Base-by-base conservation (phyloP, 1,140 invertebrate genomes). In the Pachypeltis micranthus region DNA sequence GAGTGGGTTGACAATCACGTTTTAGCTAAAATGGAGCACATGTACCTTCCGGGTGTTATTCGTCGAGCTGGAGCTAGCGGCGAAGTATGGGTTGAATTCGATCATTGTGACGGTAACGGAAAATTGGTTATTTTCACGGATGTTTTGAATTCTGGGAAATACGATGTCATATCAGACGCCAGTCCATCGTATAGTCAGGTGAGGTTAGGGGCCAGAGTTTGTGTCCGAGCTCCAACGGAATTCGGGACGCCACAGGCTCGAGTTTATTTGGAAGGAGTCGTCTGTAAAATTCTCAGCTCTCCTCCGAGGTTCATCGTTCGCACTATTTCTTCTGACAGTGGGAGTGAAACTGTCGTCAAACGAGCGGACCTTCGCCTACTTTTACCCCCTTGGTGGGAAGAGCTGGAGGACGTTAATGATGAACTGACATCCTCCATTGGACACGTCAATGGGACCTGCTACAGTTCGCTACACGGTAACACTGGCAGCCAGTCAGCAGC, bases 331-430 rank as follows among this genome's bases (percentile, higher is more conserved):
- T 75, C 76, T 21, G 72, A 25, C 72, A 23, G 75, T 75, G 62
- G 59, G 69, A 70, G 75, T 67, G 75, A 76, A 68, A 74, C 75
- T 63, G 79, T 83, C 66, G 85, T 93, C 57, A 87, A 87, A 69
- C 79, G 94, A 28, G 90, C 93, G 1, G 91, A 94, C 73, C 74
- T 97, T 34, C 80, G 94, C n/a, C 80, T 96, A 1, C 74, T 96
- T 60, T 82, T 88, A 70, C 92, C 93, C 14, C 94, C 94, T 0
- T 98, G 94, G 94, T 90, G 84, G 76, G 93, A 97, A 70, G 94
- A 98, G 74, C 75, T 96, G 47, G 90, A 91, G 70, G 87, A 88
- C 73, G 75, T 80, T 51, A 77, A 66, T 21, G 59, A 61, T 23
- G 44, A 28, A 55, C 16, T 54, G 23, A 39, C 58, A n/a, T 28